These are phyloP conservation scores for Acheta domesticus DNA, from an alignment of 2,888 invertebrate species.

Conservation along the genomic window DNA sequence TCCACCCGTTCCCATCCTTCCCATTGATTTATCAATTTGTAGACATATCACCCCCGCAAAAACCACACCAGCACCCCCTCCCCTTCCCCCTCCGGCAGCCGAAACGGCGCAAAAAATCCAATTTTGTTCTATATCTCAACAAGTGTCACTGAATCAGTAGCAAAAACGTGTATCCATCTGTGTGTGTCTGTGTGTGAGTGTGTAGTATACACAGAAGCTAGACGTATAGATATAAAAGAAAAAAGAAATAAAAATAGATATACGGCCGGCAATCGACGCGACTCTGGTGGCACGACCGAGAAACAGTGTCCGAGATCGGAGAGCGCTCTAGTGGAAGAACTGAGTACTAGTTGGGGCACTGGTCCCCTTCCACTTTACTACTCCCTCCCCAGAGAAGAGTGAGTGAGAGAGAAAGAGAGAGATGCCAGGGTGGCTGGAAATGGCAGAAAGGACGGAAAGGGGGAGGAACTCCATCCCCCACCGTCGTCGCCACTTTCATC, in stretches of 20 bases:
- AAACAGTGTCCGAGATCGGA: background rate
- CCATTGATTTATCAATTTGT: slow-evolving; percentile 1
- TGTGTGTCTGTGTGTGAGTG: background rate
- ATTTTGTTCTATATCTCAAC: slow-evolving; percentile 18
- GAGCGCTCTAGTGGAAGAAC: slow-evolving; percentile 1
- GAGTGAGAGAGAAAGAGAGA: background rate
- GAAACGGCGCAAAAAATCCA: background rate
- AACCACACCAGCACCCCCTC: background rate
- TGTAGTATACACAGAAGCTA: no score
- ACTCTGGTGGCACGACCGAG: background rate
- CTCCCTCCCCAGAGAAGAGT: background rate
- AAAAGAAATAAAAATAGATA: background rate
- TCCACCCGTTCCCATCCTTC: background rate
- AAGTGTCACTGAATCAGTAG: background rate
- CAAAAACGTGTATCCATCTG: background rate
- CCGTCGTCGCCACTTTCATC: no score
- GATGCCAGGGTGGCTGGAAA: background rate
- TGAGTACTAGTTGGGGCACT: background rate
- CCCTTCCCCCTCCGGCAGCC: background rate
- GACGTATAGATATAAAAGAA: no score
- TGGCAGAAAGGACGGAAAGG: background rate
- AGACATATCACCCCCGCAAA: background rate
- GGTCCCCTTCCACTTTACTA: background rate
- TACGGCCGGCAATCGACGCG: background rate
- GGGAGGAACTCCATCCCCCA: no score